Conservation (phyloP, 2,113 vertebrate genomes). For the Chauna torquata region DNA sequence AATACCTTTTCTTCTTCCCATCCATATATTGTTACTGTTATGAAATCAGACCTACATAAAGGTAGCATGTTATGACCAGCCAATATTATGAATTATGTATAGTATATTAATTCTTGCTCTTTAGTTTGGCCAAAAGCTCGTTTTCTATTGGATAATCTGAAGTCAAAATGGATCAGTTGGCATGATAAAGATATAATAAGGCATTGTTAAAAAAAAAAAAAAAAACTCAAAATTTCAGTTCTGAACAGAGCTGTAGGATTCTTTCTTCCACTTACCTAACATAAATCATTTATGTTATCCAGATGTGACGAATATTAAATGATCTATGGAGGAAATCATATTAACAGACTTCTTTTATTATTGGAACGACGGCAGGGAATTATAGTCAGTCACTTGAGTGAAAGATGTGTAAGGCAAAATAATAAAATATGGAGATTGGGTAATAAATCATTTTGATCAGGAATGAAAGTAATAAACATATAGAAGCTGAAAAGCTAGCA, state of each 20-base stretch:
- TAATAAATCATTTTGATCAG: constrained; percentile 65
- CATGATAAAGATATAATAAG: constrained; percentile 43
- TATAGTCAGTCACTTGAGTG: constrained; percentile 41
- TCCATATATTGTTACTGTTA: neutral
- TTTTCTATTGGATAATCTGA: constrained; percentile 13
- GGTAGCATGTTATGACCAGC: neutral
- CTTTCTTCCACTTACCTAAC: neutral
- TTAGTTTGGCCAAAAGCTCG: neutral
- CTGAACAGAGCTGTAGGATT: neutral
- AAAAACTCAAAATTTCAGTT: constrained; percentile 10
- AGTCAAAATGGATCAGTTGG: constrained; percentile 23
- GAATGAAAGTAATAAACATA: constrained; percentile 62
- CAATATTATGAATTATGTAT: neutral
- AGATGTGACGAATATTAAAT: constrained; percentile 67
- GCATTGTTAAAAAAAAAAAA: neutral
- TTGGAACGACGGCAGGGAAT: constrained; percentile 46
- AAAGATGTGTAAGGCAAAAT: constrained; percentile 60
- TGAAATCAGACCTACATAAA: neutral
- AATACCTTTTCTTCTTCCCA: neutral
- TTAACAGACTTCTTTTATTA: constrained; percentile 62
- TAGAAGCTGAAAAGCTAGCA: constrained; percentile 29
- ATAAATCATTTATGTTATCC: constrained; percentile 56
- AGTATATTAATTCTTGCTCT: neutral
- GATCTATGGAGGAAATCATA: constrained; percentile 51
- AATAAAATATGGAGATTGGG: constrained; percentile 62